Percentiles rank a stretch among this genome's conserved stretches.
Conservation (phyloP, 2,888 invertebrate species). For the Notodonta ziczac region DNA sequence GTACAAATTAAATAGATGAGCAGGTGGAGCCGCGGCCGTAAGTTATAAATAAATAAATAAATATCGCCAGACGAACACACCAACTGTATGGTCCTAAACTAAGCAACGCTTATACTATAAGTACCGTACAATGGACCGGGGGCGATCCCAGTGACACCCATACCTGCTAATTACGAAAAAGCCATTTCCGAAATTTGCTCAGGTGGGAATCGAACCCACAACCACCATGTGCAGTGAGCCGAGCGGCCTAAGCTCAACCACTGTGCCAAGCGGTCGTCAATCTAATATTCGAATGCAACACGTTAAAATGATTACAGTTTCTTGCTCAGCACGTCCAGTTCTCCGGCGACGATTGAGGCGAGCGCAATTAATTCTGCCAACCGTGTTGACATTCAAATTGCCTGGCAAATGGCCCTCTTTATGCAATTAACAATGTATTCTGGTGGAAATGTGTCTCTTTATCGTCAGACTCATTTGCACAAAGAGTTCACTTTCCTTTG, state of each 20-base stretch:
- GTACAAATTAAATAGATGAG: too few species aligned
- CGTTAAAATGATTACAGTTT: constrained; percentile 10
- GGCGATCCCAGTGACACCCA: too few species aligned
- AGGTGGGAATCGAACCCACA: too few species aligned
- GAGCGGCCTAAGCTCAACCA: too few species aligned
- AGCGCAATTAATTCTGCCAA: constrained; percentile 42
- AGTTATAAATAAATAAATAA: too few species aligned
- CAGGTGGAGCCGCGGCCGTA: too few species aligned
- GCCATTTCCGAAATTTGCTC: neutral
- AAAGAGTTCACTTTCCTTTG: constrained; percentile 3
- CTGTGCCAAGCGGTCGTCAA: neutral
- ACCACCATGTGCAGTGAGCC: too few species aligned
- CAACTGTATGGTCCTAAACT: too few species aligned
- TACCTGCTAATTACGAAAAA: neutral
- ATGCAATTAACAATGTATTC: constrained; percentile 40
- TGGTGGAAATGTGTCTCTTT: constrained; percentile 28
- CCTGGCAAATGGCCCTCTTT: constrained; percentile 37
- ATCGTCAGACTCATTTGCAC: constrained; percentile 21
- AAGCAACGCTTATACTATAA: too few species aligned
- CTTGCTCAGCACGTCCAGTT: constrained; percentile 9
- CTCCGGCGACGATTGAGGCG: constrained; percentile 12
- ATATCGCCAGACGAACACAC: too few species aligned
- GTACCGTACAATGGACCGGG: too few species aligned
- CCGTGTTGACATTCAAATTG: constrained; percentile 45
- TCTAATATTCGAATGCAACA: constrained; percentile 6